phyloP scores from a whole-genome alignment of 53 echinoderm and acorn worm species.

The Hippasteria phrygiana region DNA sequence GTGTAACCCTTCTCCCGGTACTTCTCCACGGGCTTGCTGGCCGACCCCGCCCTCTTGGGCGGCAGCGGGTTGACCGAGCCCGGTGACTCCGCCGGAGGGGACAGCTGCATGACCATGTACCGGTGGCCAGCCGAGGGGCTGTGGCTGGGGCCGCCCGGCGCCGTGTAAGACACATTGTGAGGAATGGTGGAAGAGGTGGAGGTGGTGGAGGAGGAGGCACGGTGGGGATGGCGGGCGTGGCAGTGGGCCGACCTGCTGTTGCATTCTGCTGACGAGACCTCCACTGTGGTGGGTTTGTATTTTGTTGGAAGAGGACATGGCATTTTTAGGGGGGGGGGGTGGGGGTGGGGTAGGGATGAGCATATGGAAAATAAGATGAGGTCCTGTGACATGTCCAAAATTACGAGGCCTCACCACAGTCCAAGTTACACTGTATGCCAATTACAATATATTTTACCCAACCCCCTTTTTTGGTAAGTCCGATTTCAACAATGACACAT shows the following conservation, averaged over 20 bases:
- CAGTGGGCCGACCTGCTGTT: slow-evolving; percentile 46
- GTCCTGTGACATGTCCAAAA: not conserved
- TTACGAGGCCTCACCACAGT: slow-evolving; percentile 3
- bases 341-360: not conserved
- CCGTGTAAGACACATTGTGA: slow-evolving; percentile 56
- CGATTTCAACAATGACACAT: no score
- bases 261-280: slow-evolving; percentile 27
- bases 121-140: slow-evolving; percentile 21
- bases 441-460: no score
- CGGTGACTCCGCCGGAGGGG: slow-evolving; percentile 49
- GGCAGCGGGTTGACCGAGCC: not conserved
- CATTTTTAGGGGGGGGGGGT: not conserved
- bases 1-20: slow-evolving; percentile 63
- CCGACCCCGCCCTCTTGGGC: slow-evolving; percentile 41
- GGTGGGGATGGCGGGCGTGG: slow-evolving; percentile 56
- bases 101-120: slow-evolving; percentile 60
- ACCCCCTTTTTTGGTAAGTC: no score
- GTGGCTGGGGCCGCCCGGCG: slow-evolving; percentile 11
- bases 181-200: slow-evolving; percentile 55
- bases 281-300: slow-evolving; percentile 35
- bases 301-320: not conserved
- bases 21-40: slow-evolving; percentile 29
- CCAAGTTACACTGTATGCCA: slow-evolving; percentile 31
- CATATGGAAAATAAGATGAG: slow-evolving; percentile 18
- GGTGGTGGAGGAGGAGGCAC: slow-evolving; percentile 37